phyloP scores from a whole-genome alignment of 1,140 invertebrate species.

The Druon quercuslanigerum region DNA sequence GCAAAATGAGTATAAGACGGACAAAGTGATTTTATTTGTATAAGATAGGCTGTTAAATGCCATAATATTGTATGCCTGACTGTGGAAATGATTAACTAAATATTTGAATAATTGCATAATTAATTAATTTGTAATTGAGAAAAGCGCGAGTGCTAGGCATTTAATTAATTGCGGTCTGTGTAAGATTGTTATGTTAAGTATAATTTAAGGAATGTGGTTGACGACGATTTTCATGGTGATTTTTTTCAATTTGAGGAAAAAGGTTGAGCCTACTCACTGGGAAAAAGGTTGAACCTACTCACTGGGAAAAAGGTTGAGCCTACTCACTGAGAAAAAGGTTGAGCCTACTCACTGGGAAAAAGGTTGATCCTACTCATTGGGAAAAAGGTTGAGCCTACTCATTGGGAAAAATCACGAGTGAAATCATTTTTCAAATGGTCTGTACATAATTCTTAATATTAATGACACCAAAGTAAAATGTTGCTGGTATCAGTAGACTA shows the following conservation, averaged over 20 bases:
- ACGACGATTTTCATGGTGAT: background rate
- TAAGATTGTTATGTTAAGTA: background rate
- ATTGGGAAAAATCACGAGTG: background rate
- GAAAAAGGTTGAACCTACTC: background rate
- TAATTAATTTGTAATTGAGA: no score
- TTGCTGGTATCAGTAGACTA: background rate
- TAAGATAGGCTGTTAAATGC: background rate
- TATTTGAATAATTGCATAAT: no score
- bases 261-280: background rate
- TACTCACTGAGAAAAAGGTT: background rate
- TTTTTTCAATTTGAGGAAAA: background rate
- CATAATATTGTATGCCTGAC: background rate
- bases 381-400: background rate
- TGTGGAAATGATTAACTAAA: background rate
- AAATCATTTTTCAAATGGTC: background rate
- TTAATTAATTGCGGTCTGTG: no score
- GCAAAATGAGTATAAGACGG: background rate
- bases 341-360: background rate
- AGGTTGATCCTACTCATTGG: no score
- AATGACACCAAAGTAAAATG: slow-evolving; percentile 19
- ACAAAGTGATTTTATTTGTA: slow-evolving; percentile 14
- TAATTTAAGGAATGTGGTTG: slow-evolving; percentile 18
- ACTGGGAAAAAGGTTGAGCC: background rate
- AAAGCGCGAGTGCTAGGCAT: no score
- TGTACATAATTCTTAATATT: slow-evolving; percentile 2